phyloP scores from a whole-genome alignment of 2,888 invertebrate species.

The Exephanes ischioxanthus region DNA sequence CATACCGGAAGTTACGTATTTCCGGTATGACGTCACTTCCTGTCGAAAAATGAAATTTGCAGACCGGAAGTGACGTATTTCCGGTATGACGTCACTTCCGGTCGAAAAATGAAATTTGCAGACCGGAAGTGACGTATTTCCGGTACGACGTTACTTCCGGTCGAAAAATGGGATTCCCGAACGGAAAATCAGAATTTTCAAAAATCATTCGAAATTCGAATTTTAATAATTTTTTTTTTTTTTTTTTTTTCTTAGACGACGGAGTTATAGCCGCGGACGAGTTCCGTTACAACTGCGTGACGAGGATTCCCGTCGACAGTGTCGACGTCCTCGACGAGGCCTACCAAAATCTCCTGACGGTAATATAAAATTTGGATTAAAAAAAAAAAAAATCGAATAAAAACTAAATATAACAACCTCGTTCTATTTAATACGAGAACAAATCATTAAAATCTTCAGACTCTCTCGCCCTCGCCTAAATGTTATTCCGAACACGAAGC shows the following conservation, averaged over 20 bases:
- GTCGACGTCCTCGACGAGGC: slow-evolving; percentile 92
- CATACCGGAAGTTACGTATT: no score
- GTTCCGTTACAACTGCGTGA: slow-evolving; percentile 93
- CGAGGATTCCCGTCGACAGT: slow-evolving; percentile 92
- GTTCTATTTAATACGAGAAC: slow-evolving; percentile 16
- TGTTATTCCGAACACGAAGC: not conserved
- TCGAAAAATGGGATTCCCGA: no score
- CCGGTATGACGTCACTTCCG: no score
- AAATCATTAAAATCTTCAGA: slow-evolving; percentile 7
- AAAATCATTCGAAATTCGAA: not conserved
- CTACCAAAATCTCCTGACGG: slow-evolving; percentile 91
- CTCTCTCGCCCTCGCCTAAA: not conserved
- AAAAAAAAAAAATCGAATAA: not conserved
- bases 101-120: no score
- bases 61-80: no score
- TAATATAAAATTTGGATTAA: slow-evolving; percentile 82
- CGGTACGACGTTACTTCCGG: no score
- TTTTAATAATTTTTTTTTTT: not conserved
- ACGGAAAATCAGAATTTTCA: not conserved
- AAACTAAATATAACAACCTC: not conserved
- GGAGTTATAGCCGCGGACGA: slow-evolving; percentile 93
- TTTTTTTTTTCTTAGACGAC: slow-evolving; percentile 86
- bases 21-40: no score
- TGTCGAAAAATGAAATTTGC: no score
- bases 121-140: no score